Evolutionary conservation across 1,140 invertebrate species (phyloP).

Genomic region (Adoxophyes honmai): DNA sequence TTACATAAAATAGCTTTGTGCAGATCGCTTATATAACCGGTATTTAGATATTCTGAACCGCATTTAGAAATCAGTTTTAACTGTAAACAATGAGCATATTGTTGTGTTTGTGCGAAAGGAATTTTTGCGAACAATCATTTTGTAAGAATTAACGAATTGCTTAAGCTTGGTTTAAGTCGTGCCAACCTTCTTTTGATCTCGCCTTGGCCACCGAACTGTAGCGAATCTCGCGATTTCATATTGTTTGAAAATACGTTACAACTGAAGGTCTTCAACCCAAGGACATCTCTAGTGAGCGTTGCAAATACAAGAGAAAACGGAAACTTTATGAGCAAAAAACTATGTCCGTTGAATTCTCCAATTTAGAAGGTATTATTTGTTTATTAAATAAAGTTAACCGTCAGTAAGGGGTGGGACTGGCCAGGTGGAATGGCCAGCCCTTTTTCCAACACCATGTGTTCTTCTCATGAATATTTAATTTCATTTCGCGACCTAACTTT

Average conservation of each 20-base stretch:
- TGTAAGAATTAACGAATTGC: constrained; percentile 15
- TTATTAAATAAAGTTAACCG: too few species aligned
- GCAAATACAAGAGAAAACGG: too few species aligned
- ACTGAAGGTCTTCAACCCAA: not conserved
- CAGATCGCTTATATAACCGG: not conserved
- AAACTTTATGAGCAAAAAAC: too few species aligned
- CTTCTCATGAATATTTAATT: not conserved
- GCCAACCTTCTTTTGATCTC: constrained; percentile 6
- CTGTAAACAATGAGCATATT: constrained; percentile 9
- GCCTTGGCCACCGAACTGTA: not conserved
- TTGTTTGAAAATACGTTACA: not conserved
- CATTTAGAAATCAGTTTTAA: not conserved
- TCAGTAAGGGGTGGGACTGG: too few species aligned
- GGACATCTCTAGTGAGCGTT: not conserved
- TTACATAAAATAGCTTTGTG: not conserved
- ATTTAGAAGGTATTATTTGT: too few species aligned
- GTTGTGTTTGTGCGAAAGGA: not conserved
- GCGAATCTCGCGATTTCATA: constrained; percentile 15
- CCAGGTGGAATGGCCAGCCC: not conserved
- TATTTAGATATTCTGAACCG: not conserved
- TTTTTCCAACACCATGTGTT: constrained; percentile 3
- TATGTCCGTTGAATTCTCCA: too few species aligned
- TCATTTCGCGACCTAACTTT: not conserved
- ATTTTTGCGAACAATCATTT: not conserved
- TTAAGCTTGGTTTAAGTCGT: not conserved